Evolutionary conservation across 2,113 vertebrate genomes (phyloP).

Genomic region (Lucifuga dentata): DNA sequence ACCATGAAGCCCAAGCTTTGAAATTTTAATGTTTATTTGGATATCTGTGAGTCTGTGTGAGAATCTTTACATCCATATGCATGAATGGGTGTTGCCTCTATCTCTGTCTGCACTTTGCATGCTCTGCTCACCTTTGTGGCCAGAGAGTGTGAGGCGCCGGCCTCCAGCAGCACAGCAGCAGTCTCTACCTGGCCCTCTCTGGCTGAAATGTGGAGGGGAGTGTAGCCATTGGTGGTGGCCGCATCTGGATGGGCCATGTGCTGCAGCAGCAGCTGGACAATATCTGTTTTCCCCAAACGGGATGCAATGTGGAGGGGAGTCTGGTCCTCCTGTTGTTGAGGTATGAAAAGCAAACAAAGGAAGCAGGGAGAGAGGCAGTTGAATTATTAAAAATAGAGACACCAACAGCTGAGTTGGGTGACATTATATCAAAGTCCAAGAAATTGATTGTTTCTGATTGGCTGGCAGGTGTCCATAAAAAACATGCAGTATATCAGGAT

Average conservation of each 20-base stretch:
- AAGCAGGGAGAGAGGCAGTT: conserved; percentile 1
- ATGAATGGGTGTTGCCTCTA: conserved; percentile 85
- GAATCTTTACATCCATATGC: not conserved
- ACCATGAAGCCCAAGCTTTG: not conserved
- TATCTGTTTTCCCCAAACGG: conserved; percentile 97
- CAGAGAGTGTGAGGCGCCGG: conserved; percentile 93
- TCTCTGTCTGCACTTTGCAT: conserved; percentile 26
- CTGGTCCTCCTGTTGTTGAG: conserved; percentile 92
- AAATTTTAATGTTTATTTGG: not conserved
- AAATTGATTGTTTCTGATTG: too few species aligned
- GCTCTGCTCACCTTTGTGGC: conserved; percentile 88
- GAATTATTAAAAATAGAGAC: not conserved
- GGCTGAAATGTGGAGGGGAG: conserved; percentile 95
- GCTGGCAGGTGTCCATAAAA: too few species aligned
- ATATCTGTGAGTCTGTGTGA: not conserved
- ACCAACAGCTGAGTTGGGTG: too few species aligned
- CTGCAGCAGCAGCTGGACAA: conserved; percentile 95
- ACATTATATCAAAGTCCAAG: too few species aligned
- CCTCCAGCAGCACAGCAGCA: conserved; percentile 93
- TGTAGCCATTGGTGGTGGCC: conserved; percentile 95
- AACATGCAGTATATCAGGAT: too few species aligned
- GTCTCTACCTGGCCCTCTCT: conserved; percentile 96
- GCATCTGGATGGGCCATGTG: conserved; percentile 99
- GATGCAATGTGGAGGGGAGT: conserved; percentile 97
- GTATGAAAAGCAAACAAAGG: conserved; percentile 30